Conservation (phyloP, 2,797 vertebrate genomes). For the Dendrocincla tyrannina region DNA sequence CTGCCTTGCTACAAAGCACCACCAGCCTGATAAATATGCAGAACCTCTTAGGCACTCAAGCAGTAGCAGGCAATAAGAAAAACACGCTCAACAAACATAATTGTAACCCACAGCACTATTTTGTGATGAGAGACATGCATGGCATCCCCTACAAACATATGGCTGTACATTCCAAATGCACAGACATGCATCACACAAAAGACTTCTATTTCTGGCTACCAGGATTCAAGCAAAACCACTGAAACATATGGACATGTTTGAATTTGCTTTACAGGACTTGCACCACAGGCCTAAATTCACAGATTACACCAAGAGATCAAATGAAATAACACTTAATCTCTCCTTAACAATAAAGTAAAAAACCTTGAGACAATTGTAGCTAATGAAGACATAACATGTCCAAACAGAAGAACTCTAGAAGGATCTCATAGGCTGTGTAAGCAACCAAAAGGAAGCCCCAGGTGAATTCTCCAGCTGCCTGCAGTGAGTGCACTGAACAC, state of each 20-base stretch:
- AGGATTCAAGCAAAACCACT: background rate
- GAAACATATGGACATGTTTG: fast-evolving
- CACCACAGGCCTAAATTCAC: fast-evolving
- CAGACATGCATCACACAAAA: background rate
- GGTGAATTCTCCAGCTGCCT: background rate
- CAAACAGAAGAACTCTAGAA: background rate
- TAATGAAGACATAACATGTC: background rate
- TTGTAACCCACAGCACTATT: background rate
- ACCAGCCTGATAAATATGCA: background rate
- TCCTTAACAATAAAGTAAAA: background rate
- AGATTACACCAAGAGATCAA: background rate
- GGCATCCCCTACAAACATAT: background rate
- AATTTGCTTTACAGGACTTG: background rate
- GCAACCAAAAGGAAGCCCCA: background rate
- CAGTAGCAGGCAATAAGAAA: background rate
- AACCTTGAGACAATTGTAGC: background rate
- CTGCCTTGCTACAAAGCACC: background rate
- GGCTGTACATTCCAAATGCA: background rate
- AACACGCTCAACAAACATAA: background rate
- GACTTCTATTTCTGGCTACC: background rate
- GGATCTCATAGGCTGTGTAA: background rate
- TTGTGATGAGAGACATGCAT: background rate
- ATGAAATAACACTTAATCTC: background rate
- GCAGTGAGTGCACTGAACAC: background rate
- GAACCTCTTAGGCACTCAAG: background rate